These are phyloP conservation scores for Urocolius indicus DNA, from an alignment of 2,113 vertebrate genomes.

Conservation along the genomic window DNA sequence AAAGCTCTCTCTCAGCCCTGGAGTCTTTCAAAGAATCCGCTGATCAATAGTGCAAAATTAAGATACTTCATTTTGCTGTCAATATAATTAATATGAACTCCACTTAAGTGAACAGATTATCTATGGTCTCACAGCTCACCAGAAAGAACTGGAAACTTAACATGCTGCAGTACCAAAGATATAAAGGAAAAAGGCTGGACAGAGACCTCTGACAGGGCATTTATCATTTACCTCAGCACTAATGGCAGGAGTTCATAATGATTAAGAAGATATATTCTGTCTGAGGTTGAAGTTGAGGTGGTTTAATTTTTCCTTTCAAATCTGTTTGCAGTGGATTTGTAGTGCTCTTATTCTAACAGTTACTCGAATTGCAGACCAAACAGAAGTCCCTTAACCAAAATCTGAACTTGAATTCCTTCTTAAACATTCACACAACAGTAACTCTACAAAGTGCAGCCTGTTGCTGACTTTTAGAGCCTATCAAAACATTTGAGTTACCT, in stretches of 20 bases:
- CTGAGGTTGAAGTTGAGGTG: slow-evolving; percentile 15
- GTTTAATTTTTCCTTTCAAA: slow-evolving; percentile 21
- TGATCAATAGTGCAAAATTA: slow-evolving; percentile 39
- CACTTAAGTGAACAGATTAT: neutral
- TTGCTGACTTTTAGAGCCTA: neutral
- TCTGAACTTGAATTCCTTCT: neutral
- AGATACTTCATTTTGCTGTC: slow-evolving; percentile 51
- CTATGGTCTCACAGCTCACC: neutral
- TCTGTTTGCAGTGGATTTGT: neutral
- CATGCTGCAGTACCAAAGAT: neutral
- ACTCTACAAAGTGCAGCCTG: neutral
- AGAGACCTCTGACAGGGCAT: neutral
- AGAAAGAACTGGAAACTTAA: neutral
- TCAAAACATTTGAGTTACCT: neutral
- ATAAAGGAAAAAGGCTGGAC: neutral
- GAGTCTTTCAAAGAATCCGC: neutral
- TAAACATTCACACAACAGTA: neutral
- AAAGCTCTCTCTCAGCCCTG: neutral
- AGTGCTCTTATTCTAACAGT: neutral
- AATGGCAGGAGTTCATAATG: neutral
- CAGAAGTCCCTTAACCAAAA: slow-evolving; percentile 9
- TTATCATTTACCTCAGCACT: slow-evolving; percentile 10
- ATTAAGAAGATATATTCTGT: slow-evolving; percentile 31
- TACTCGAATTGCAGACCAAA: neutral
- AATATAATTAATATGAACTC: slow-evolving; percentile 43